Conservation (phyloP, 1,140 invertebrate genomes). For the Chrysoperla carnea region DNA sequence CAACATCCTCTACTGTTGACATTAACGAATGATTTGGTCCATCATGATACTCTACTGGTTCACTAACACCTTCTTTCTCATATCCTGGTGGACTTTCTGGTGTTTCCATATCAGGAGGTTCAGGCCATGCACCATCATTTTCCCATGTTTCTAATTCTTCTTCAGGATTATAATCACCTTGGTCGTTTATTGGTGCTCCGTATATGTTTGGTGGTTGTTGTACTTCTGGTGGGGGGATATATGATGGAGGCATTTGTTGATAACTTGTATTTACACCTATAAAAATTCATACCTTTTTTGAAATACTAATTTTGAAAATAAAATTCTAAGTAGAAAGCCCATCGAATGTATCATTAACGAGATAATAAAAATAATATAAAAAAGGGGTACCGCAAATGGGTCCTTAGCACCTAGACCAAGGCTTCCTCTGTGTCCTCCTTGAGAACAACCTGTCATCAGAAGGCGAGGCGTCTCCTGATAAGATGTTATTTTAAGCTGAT, state of each 20-base stretch:
- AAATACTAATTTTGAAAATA: too few relatives aligned
- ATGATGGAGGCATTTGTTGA: background rate
- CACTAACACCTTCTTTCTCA: slow-evolving; percentile 33
- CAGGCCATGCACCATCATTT: slow-evolving; percentile 11
- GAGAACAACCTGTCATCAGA: too few relatives aligned
- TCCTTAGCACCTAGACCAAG: too few relatives aligned
- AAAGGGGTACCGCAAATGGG: too few relatives aligned
- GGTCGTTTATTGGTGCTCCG: background rate
- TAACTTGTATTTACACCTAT: too few relatives aligned
- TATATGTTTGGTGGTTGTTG: background rate
- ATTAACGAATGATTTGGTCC: slow-evolving; percentile 5
- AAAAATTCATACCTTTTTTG: too few relatives aligned
- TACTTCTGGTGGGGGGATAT: background rate
- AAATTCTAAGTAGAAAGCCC: too few relatives aligned
- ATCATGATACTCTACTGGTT: slow-evolving; percentile 38
- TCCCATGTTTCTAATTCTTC: slow-evolving; percentile 16
- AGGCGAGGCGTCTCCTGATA: too few relatives aligned
- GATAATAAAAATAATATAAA: too few relatives aligned
- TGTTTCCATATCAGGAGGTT: slow-evolving; percentile 23
- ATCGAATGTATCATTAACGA: too few relatives aligned
- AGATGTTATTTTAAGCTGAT: too few relatives aligned
- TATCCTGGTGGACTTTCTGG: slow-evolving; percentile 47
- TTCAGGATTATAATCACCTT: slow-evolving; percentile 17
- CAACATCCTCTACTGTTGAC: slow-evolving; percentile 30
- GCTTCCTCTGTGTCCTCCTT: too few relatives aligned